Conservation (phyloP, 2,797 vertebrate genomes). For the Rhincodon typus region DNA sequence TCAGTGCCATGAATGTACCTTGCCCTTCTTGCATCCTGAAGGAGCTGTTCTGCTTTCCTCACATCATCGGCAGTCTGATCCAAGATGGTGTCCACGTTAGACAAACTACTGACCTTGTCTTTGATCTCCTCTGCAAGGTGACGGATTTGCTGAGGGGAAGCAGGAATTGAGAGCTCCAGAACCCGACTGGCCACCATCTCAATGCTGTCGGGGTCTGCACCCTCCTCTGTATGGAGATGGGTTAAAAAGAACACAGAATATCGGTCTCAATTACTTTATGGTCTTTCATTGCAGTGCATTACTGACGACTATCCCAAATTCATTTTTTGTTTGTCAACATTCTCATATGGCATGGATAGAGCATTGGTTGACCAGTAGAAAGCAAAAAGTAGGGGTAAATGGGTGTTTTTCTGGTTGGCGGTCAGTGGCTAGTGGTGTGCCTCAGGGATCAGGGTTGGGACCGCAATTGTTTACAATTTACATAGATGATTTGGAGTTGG, state of each 20-base stretch:
- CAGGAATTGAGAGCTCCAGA: constrained; percentile 88
- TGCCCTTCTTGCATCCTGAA: constrained; percentile 78
- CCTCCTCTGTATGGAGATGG: constrained; percentile 71
- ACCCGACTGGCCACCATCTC: constrained; percentile 82
- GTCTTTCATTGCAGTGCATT: neutral
- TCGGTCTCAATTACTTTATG: neutral
- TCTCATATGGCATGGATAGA: too few species aligned
- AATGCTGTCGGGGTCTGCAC: constrained; percentile 89
- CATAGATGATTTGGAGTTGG: too few species aligned
- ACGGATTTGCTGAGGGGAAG: constrained; percentile 79
- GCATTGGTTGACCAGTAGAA: too few species aligned
- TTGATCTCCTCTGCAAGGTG: constrained; percentile 85
- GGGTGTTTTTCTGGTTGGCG: too few species aligned
- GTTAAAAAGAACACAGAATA: neutral
- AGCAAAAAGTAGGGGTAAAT: too few species aligned
- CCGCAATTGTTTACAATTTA: too few species aligned
- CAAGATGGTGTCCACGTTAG: constrained; percentile 84
- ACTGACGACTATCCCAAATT: neutral
- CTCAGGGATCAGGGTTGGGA: too few species aligned
- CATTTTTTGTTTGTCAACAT: neutral
- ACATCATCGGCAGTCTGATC: constrained; percentile 78
- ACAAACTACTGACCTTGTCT: constrained; percentile 77
- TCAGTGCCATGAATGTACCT: constrained; percentile 55
- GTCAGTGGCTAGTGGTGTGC: too few species aligned
- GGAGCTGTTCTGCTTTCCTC: constrained; percentile 70